A percentile compares a stretch with the other conserved stretches of the same genome.
These are phyloP conservation scores for Macrobrachium nipponense DNA, from an alignment of 1,140 invertebrate species.

Conservation along the genomic window DNA sequence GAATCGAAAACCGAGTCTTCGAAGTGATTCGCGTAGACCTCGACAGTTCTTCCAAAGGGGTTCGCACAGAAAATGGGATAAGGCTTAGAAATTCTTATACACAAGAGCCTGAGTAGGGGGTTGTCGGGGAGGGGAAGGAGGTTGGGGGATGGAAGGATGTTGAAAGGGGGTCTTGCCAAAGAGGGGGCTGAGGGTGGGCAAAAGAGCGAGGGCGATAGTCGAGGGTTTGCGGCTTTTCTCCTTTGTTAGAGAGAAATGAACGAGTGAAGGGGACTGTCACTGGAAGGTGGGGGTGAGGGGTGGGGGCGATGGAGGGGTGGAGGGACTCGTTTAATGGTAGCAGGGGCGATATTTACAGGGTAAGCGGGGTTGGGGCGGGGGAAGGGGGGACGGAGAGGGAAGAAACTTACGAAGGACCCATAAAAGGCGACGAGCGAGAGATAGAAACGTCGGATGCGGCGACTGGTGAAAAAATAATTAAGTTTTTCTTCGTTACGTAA, in stretches of 20 bases:
- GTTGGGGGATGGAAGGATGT: neutral
- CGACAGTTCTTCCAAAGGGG: too few species aligned
- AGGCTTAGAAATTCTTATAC: too few species aligned
- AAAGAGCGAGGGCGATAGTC: constrained; percentile 36
- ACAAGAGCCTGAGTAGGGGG: neutral
- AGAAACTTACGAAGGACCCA: too few species aligned
- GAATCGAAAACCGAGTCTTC: too few species aligned
- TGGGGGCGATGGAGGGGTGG: neutral
- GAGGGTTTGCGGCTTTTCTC: constrained; percentile 50
- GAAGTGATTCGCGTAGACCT: too few species aligned
- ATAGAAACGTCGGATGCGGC: too few species aligned
- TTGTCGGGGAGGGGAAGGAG: neutral
- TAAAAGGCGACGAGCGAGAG: too few species aligned
- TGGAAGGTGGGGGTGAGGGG: neutral
- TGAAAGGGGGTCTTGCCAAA: neutral
- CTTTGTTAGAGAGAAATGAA: constrained; percentile 44
- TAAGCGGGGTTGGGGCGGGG: neutral
- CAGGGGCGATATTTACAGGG: neutral
- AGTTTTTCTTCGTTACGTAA: too few species aligned
- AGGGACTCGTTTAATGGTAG: too few species aligned
- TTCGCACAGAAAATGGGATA: too few species aligned
- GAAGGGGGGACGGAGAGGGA: neutral
- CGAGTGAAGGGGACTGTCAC: constrained; percentile 12
- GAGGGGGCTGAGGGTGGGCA: neutral
- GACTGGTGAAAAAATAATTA: too few species aligned